Base-by-base conservation (phyloP, 2,113 vertebrate genomes). In the Psilopogon haemacephalus region DNA sequence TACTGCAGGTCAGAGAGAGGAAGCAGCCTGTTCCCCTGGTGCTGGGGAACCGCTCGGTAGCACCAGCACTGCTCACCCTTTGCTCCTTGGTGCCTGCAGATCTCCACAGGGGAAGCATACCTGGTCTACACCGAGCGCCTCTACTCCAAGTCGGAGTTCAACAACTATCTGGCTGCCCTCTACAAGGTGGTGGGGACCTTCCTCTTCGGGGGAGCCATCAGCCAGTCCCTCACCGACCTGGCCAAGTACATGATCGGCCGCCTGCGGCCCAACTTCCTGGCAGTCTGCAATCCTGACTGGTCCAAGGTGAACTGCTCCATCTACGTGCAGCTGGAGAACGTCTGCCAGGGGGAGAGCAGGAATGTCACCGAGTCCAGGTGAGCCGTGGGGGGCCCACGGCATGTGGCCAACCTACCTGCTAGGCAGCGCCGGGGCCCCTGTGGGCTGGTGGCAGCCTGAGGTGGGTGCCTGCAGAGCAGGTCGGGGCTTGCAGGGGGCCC, bases 191-290 rank as follows among this genome's bases (percentile, higher is more conserved):
- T 98, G 75, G 98, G 98, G 21, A 97, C 98, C 75, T 98, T 98
- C 95, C 76, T 98, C 62, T 98, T 98, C 0, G 98, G 98, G 3
- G 97, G 96, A 15, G 97, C 98, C 42, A 95, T 98, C 67, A 97
- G 98, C 78, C 98, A 98, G 93, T 99, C 98, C 1, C 97, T 99
- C 40, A 99, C 99, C 0, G 99, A 99, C 96, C 97, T 99, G 78
- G 99, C 99, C 70, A 99, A 99, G 71, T 99, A 98, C 95, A 99
- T 98, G 90, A 98, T 98, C 0, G 99, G 99, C 33, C 98, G 99
- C 2, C 98, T 99, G 4, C 97, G 99, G 50, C 99, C 99, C 1
- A 98, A 98, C 96, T 99, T 99, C 97, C 94, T 99, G 95, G 97
- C 98, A 0, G 98, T 99, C 16, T 99, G 99, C n/a, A 86, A 97